A percentile compares a stretch with the other conserved stretches of the same genome.
Conservation (phyloP, 2,797 vertebrate genomes). For the Galaxias olidus region DNA sequence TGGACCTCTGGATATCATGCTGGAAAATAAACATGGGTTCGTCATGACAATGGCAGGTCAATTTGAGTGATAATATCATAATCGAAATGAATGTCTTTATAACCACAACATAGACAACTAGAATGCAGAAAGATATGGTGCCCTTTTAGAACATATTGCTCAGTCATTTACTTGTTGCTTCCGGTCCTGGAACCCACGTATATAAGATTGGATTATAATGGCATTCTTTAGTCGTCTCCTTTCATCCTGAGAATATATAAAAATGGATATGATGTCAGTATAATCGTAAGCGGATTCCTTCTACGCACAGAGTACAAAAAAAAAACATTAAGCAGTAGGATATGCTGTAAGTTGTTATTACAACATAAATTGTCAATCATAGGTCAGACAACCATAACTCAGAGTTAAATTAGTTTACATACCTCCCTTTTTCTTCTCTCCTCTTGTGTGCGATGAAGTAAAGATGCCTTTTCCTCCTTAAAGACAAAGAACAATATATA, state of each 20-base stretch:
- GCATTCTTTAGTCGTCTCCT: conserved; percentile 94
- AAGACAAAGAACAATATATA: conserved; percentile 18
- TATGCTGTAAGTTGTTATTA: too few species aligned
- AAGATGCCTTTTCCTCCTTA: conserved; percentile 96
- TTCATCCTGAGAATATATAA: conserved; percentile 83
- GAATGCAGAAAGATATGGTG: too few species aligned
- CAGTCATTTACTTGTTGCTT: conserved; percentile 84
- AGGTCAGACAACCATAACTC: background rate
- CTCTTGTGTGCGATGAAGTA: conserved; percentile 96
- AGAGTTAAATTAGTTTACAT: background rate
- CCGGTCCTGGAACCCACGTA: conserved; percentile 92
- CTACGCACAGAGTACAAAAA: too few species aligned
- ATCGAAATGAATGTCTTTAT: too few species aligned
- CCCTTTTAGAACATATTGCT: background rate
- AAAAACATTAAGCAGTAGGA: too few species aligned
- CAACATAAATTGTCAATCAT: too few species aligned
- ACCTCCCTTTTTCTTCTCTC: conserved; percentile 97
- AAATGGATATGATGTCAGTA: background rate
- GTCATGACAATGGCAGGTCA: too few species aligned
- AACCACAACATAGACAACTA: too few species aligned
- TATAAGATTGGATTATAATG: conserved; percentile 95
- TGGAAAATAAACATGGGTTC: conserved; percentile 43
- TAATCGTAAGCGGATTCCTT: too few species aligned
- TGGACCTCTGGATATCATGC: conserved; percentile 88
- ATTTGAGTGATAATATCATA: too few species aligned